Base-by-base conservation (phyloP, 1,140 invertebrate species). In the Lepidurus couesii region DNA sequence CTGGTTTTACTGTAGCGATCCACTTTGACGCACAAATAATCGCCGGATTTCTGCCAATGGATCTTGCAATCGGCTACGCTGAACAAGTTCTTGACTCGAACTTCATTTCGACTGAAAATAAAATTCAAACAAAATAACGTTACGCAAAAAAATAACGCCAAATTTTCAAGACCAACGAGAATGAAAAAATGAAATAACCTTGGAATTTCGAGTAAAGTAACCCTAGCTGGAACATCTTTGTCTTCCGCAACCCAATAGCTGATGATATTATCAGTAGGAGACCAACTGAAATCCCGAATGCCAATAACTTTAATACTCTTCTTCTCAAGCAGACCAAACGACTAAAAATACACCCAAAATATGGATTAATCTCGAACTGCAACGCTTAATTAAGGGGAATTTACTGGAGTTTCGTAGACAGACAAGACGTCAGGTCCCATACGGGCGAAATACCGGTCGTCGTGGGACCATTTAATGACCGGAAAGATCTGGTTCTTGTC, bases 241-340 rank as follows among this genome's bases (percentile, higher is more conserved):
- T 98, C 93, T 87, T 99, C 98, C 21, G 95, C 95, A n/a, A 98
- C 95, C 96, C 97, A 99, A 84, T 98, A 99, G 7, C 96, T 96
- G 44, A 99, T 89, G 43, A 96, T 89, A 83, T 98, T 98, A 83
- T 98, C 95, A 11, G 95, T 95, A 0, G 98, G 97, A 16, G 96
- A 98, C 97, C 97, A 99, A 81, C 92, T 93, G 85, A 99, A 99
- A 84, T 98, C 96, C 81, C 93, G 90, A 75, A 98, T 95, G 47
- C 94, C 95, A 9, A n/a, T 77, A 43, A 79, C 79, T 74, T 97
- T 98, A 76, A 98, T 91, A 81, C 95, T 96, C 84, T 98, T 98
- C 84, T 97, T 95, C 78, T 98, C 95, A 0, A 98, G 85, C 34
- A 99, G 86, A 81, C 92, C 93, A 86, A 98, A 98, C 10, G 94